Percentiles rank a stretch among this genome's conserved stretches.
phyloP scores from a whole-genome alignment of 2,797 vertebrate genomes.

The Pangasius krempfi region DNA sequence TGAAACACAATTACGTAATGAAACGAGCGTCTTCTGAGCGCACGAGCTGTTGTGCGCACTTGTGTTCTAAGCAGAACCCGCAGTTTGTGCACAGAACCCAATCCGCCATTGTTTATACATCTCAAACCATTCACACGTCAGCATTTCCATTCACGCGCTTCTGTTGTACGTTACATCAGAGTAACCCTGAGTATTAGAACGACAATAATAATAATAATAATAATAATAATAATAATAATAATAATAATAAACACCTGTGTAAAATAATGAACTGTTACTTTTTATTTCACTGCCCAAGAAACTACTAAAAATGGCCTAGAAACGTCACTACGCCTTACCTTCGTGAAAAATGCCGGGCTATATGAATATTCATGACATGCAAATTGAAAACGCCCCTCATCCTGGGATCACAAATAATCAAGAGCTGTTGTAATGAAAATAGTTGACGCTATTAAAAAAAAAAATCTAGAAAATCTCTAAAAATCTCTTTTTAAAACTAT shows the following conservation, averaged over 20 bases:
- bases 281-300: not conserved
- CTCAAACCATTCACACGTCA: not conserved
- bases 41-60: not conserved
- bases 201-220: not conserved
- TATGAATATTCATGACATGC: constrained; percentile 10
- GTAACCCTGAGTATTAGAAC: not conserved
- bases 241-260: not conserved
- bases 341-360: not conserved
- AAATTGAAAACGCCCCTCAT: not conserved
- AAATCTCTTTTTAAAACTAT: no score
- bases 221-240: not conserved
- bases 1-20: not conserved
- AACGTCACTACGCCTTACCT: no score
- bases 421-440: not conserved
- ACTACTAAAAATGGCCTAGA: not conserved
- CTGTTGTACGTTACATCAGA: not conserved
- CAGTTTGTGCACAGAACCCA: not conserved
- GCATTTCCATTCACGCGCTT: not conserved
- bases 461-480: no score
- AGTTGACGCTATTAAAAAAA: not conserved
- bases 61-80: not conserved
- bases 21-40: not conserved
- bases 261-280: not conserved
- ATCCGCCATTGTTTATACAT: not conserved
- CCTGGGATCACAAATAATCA: not conserved